phyloP scores from a whole-genome alignment of 2,113 vertebrate species.

The Recurvirostra avosetta region DNA sequence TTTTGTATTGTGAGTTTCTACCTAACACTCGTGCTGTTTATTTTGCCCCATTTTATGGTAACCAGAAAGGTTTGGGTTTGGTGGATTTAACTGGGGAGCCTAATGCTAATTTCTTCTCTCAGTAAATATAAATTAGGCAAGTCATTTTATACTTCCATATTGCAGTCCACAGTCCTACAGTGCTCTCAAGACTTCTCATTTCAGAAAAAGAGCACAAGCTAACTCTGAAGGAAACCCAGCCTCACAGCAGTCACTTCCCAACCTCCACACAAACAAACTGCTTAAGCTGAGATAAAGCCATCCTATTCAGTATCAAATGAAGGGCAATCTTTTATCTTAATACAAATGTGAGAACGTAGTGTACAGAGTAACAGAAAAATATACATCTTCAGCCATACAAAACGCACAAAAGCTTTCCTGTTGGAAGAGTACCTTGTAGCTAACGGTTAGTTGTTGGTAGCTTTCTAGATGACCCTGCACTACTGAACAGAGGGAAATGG shows the following conservation, averaged over 20 bases:
- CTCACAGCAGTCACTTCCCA: background rate
- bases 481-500: constrained; percentile 48
- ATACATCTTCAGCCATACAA: constrained; percentile 61
- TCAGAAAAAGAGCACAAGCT: background rate
- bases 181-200: background rate
- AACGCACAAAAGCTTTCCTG: constrained; percentile 16
- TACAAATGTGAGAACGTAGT: constrained; percentile 58
- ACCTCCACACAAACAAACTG: constrained; percentile 1
- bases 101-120: background rate
- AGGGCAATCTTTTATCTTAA: constrained; percentile 72
- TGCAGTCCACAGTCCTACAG: background rate
- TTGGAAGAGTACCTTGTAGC: constrained; percentile 20
- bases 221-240: background rate
- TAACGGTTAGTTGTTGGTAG: constrained; percentile 9
- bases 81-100: background rate
- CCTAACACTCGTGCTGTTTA: background rate
- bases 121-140: background rate
- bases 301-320: constrained; percentile 65
- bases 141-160: background rate
- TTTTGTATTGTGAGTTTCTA: background rate
- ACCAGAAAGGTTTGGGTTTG: background rate
- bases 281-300: constrained; percentile 43
- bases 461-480: constrained; percentile 40
- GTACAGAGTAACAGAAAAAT: constrained; percentile 71
- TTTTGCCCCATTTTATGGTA: background rate